Evolutionary conservation across 2,888 invertebrate genomes (phyloP).

Genomic region (Torymus auratus): DNA sequence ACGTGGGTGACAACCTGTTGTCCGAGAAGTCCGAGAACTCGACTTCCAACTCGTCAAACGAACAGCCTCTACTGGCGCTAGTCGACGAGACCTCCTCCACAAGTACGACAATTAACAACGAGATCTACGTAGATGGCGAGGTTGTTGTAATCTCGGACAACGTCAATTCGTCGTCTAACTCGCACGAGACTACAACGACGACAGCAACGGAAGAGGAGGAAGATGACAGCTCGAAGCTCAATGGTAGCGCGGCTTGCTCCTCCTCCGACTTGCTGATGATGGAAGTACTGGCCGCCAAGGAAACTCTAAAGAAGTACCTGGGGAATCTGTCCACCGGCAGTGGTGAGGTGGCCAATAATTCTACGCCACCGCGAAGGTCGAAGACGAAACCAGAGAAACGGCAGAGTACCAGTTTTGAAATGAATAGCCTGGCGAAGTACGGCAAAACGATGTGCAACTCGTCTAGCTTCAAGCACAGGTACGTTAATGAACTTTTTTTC

Average conservation of each 20-base stretch:
- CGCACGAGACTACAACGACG: constrained; percentile 15
- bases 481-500: background rate
- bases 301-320: constrained; percentile 70
- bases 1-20: background rate
- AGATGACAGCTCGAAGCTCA: constrained; percentile 38
- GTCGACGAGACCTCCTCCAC: constrained; percentile 48
- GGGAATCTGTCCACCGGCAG: constrained; percentile 60
- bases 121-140: constrained; percentile 11
- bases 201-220: constrained; percentile 24
- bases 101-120: constrained; percentile 38
- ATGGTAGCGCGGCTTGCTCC: constrained; percentile 56
- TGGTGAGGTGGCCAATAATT: background rate
- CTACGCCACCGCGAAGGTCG: background rate
- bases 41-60: constrained; percentile 19
- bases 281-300: constrained; percentile 74
- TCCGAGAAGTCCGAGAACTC: constrained; percentile 25
- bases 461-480: constrained; percentile 44
- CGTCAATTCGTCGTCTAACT: constrained; percentile 36
- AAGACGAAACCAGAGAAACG: constrained; percentile 61
- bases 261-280: constrained; percentile 70
- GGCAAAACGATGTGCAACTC: constrained; percentile 2
- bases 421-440: constrained; percentile 3
- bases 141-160: constrained; percentile 1
- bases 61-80: constrained; percentile 2
- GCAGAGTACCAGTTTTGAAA: constrained; percentile 64